phyloP scores from a whole-genome alignment of 2,113 vertebrate genomes.

The Tichodroma muraria region DNA sequence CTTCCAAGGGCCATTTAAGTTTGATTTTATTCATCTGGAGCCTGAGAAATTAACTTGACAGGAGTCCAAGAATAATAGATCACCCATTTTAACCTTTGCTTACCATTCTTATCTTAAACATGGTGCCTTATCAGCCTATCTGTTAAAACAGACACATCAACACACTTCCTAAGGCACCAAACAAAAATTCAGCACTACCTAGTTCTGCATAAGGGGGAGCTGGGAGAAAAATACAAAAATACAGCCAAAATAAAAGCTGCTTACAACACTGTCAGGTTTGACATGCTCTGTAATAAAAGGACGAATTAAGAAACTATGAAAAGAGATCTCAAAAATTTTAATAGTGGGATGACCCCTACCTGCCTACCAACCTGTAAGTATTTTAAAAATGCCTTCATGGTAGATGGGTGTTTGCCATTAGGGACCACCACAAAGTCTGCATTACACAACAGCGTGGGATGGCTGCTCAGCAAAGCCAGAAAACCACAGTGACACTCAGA shows the following conservation, averaged over 20 bases:
- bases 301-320: neutral
- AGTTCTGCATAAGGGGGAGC: neutral
- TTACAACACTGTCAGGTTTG: neutral
- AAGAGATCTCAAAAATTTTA: neutral
- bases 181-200: neutral
- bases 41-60: neutral
- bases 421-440: neutral
- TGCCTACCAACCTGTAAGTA: neutral
- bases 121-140: neutral
- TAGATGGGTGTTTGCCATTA: neutral
- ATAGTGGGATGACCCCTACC: neutral
- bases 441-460: neutral
- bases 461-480: neutral
- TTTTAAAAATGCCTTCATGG: neutral
- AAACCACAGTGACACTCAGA: neutral
- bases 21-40: neutral
- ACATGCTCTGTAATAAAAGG: neutral
- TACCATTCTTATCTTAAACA: neutral
- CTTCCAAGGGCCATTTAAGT: neutral
- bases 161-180: neutral
- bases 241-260: neutral
- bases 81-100: neutral
- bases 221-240: neutral
- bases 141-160: neutral
- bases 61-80: neutral